Conservation (phyloP, 2,888 invertebrate species). For the Drosophila affinis region DNA sequence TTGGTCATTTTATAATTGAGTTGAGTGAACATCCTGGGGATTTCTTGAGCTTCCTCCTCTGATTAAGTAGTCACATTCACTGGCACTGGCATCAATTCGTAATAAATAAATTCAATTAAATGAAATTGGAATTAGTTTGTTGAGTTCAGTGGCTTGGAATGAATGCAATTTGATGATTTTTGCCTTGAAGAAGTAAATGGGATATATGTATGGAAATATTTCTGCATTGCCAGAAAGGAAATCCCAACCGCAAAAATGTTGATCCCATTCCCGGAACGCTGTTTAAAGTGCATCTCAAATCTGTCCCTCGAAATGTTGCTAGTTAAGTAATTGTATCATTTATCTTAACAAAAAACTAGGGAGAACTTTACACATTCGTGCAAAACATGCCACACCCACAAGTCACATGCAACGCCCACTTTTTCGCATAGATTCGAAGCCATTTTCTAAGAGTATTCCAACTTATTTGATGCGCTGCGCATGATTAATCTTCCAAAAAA, state of each 20-base stretch:
- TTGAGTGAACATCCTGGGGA: constrained; percentile 1
- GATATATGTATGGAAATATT: background rate
- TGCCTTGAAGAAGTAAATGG: no score
- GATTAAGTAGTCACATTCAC: background rate
- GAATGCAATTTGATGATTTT: background rate
- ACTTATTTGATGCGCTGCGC: constrained; percentile 60
- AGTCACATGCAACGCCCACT: constrained; percentile 29
- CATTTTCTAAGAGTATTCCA: constrained; percentile 45
- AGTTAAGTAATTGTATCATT: constrained; percentile 25
- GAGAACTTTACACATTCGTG: constrained; percentile 21
- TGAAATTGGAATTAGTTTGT: background rate
- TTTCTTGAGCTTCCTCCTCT: background rate
- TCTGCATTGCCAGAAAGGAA: background rate
- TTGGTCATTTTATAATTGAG: constrained; percentile 9
- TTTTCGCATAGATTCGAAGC: constrained; percentile 30
- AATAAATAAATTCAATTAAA: constrained; percentile 1
- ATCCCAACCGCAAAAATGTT: no score
- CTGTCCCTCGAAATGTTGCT: background rate
- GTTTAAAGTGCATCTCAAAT: background rate
- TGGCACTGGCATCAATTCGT: background rate
- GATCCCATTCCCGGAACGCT: background rate
- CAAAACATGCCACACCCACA: background rate
- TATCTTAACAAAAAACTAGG: constrained; percentile 19
- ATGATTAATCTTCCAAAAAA: constrained; percentile 59
- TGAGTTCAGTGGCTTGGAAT: background rate